A percentile compares a stretch with the other conserved stretches of the same genome.
phyloP scores from a whole-genome alignment of 92 coral and sea anemone genomes.

The Blastomussa wellsi region DNA sequence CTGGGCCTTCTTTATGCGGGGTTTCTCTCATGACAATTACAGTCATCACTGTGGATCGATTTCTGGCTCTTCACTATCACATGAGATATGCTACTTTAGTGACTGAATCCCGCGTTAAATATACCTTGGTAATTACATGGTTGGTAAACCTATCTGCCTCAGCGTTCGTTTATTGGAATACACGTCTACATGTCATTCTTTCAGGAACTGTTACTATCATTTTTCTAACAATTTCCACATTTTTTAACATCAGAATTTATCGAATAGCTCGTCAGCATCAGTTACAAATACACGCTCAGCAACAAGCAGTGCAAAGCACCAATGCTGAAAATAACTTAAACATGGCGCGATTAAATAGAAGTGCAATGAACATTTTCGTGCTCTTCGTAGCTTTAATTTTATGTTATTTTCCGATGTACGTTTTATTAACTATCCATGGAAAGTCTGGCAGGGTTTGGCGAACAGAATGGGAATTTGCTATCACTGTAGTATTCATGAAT shows the following conservation, averaged over 20 bases:
- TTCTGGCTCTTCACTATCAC: conserved; percentile 19
- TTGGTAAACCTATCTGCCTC: neutral
- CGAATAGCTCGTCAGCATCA: neutral
- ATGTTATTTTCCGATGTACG: neutral
- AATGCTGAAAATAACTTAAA: neutral
- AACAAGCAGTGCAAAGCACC: neutral
- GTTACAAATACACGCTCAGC: neutral
- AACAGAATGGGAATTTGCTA: neutral
- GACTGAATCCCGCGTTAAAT: neutral
- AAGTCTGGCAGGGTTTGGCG: neutral
- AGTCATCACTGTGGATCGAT: conserved; percentile 24
- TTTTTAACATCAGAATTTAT: neutral
- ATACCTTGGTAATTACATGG: neutral
- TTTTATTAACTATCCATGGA: neutral
- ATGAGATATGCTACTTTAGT: conserved; percentile 29
- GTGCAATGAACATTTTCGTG: neutral
- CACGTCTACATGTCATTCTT: neutral
- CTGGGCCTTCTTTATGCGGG: neutral
- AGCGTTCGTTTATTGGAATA: neutral
- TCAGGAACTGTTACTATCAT: neutral
- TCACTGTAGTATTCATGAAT: neutral
- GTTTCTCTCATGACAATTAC: neutral
- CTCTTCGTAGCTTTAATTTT: neutral
- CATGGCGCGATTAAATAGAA: neutral
- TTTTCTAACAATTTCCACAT: neutral